Evolutionary conservation across 2,797 vertebrate genomes (phyloP).

Genomic region (Enteromius trimaculatus): DNA sequence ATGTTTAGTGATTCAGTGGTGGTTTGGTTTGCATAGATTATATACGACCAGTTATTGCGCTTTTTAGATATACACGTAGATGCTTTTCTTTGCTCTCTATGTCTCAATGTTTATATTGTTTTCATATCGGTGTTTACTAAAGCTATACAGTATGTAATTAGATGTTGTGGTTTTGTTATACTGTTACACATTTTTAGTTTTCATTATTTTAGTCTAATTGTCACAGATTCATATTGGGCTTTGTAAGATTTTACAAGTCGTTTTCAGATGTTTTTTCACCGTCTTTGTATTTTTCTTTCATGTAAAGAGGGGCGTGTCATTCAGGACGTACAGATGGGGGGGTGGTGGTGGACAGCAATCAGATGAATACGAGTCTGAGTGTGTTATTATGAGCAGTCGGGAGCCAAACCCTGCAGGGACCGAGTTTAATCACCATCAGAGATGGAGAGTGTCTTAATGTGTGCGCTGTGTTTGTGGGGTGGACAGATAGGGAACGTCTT

Average conservation of each 20-base stretch:
- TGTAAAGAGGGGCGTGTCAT: not conserved
- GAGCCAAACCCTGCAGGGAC: conserved; percentile 26
- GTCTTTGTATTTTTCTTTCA: not conserved
- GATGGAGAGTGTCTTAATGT: conserved; percentile 35
- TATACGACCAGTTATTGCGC: not conserved
- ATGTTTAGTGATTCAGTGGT: not conserved
- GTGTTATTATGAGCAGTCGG: not conserved
- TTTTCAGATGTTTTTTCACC: not conserved
- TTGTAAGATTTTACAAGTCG: not conserved
- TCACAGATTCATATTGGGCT: not conserved
- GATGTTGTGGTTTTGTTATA: not conserved
- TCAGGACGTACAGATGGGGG: conserved; percentile 2
- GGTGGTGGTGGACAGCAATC: conserved; percentile 16
- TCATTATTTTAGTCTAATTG: not conserved
- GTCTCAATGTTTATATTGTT: not conserved
- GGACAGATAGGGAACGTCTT: conserved; percentile 31
- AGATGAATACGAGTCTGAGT: conserved; percentile 33
- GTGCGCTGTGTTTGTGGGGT: conserved; percentile 12
- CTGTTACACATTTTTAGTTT: not conserved
- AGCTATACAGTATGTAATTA: not conserved
- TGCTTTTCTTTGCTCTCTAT: not conserved
- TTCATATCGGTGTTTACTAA: not conserved
- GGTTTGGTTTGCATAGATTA: not conserved
- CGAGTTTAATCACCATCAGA: conserved; percentile 36
- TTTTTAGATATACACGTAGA: not conserved